These are phyloP conservation scores for Hipparchia sbordonii DNA, from an alignment of 2,888 invertebrate genomes.

Conservation along the genomic window DNA sequence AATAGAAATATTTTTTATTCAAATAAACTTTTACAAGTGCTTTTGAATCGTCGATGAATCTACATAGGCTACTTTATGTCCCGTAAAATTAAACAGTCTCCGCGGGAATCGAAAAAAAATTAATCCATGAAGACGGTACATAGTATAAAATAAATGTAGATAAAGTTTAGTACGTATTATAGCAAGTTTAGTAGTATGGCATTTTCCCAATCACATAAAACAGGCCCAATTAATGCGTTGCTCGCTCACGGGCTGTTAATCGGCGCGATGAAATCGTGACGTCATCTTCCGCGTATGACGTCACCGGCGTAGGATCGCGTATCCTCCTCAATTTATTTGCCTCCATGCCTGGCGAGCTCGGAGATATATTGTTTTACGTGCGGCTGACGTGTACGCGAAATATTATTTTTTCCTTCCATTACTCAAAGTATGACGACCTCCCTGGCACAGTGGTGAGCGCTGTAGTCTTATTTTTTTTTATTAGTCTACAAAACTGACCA, in stretches of 20 bases:
- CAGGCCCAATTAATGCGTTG: conserved; percentile 13
- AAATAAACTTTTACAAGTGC: no score
- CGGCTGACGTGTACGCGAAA: neutral
- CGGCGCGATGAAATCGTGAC: conserved; percentile 27
- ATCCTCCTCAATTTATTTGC: conserved; percentile 22
- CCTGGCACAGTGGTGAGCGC: no score
- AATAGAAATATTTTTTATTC: no score
- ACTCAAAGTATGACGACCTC: no score
- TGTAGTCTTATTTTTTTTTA: no score
- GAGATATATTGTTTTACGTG: conserved; percentile 11
- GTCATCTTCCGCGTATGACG: conserved; percentile 31
- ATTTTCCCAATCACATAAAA: conserved; percentile 5
- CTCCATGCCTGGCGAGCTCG: neutral
- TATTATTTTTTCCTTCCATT: no score
- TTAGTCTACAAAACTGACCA: no score
- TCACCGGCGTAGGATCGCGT: conserved; percentile 27
- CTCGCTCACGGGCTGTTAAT: conserved; percentile 18
- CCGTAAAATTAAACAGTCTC: no score
- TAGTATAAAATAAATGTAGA: neutral
- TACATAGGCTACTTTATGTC: no score
- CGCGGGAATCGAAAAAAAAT: no score
- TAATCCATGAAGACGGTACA: neutral
- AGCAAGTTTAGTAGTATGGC: no score
- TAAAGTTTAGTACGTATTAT: neutral
- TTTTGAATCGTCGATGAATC: no score